phyloP scores from a whole-genome alignment of 1,140 invertebrate genomes.

The Drosophila ambigua region DNA sequence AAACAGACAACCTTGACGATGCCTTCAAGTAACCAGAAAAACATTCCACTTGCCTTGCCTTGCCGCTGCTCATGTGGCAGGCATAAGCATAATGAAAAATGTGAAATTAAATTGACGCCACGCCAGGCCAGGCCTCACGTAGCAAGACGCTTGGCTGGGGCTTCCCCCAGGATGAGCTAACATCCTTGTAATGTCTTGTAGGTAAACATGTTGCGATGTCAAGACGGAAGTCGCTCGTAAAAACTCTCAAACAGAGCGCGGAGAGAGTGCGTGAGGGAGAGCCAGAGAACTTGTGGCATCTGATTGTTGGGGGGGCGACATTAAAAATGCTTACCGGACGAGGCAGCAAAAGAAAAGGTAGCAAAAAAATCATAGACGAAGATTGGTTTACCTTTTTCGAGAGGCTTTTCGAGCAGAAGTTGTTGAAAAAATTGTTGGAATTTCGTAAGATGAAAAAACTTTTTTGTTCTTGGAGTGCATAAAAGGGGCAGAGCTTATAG shows the following conservation, averaged over 20 bases:
- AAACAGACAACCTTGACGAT: slow-evolving; percentile 37
- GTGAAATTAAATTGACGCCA: slow-evolving; percentile 79
- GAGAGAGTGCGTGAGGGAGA: slow-evolving; percentile 11
- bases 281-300: slow-evolving; percentile 24
- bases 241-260: slow-evolving; percentile 54
- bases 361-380: slow-evolving; percentile 18
- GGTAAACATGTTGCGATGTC: slow-evolving; percentile 77
- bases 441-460: not conserved
- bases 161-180: slow-evolving; percentile 28
- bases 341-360: not conserved
- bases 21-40: not conserved
- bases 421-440: not conserved
- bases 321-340: slow-evolving; percentile 49
- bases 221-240: slow-evolving; percentile 76
- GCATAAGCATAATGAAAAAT: slow-evolving; percentile 79
- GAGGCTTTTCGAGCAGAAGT: too few relatives aligned
- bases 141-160: slow-evolving; percentile 16
- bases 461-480: not conserved
- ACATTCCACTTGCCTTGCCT: slow-evolving; percentile 1
- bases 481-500: too few relatives aligned
- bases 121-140: slow-evolving; percentile 26
- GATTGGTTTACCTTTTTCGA: not conserved
- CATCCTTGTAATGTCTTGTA: slow-evolving; percentile 78
- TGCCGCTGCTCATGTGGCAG: slow-evolving; percentile 3
- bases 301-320: slow-evolving; percentile 52